Evolutionary conservation across 2,113 vertebrate species (phyloP), one percentile per base, ranked within the genome.

Genomic region (Cottus gobio): DNA sequence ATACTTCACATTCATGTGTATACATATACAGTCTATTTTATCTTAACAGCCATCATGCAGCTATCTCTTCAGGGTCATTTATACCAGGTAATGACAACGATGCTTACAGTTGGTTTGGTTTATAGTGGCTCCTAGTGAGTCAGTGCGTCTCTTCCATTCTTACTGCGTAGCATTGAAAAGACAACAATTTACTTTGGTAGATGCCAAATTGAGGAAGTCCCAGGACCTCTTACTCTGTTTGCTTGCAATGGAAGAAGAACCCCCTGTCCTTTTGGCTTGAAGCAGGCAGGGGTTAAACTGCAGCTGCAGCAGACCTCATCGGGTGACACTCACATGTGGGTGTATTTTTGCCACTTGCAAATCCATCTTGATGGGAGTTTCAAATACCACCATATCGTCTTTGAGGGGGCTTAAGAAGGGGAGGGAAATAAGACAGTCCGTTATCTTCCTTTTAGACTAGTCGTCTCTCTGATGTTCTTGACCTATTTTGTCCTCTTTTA

Each of bases 271-370:
- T 42, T 70, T 50, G 71, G 57, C 72, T 81, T 78, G n/a, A 70
- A 56, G 20, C 63, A 85, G 37, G 62, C 57, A 7, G 56, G 42
- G 66, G 44, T 61, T 24, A 63, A 85, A 68, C 48, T 87, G 73
- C 80, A 80, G 87, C 71, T 65, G 74, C 84, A 86, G 75, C 67
- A 67, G 65, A 62, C 76, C 75, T 72, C 60, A 48, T 58, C 8
- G 50, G 71, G 80, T 85, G 83, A 92, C 86, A 88, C 85, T 87
- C 84, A 66, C 81, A 82, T 37, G n/a, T 75, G 66, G 64, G 78
- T 85, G 76, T 93, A 91, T 94, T 91, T 93, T 91, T 91, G 88
- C 88, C 77, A 62, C 84, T 77, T 87, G 92, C 87, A 90, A 91
- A 93, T 85, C 79, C 75, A 66, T 79, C 71, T 74, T 70, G 44